Base-by-base conservation (phyloP, 2,888 invertebrate species). In the Chrysodeixis includens region DNA sequence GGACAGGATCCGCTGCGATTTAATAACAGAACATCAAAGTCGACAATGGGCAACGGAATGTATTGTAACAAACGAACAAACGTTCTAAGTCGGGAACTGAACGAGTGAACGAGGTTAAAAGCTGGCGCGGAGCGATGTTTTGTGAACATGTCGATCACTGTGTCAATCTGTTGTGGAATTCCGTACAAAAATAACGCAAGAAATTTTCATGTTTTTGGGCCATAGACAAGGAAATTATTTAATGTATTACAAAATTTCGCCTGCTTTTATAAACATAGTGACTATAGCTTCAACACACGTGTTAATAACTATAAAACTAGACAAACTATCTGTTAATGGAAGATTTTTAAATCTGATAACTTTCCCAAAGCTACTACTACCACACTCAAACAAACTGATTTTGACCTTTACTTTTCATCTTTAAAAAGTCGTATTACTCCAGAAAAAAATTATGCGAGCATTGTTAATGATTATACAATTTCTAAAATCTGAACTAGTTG, bases 101-200 rank as follows among this genome's bases (percentile, higher is more conserved):
- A 90, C 80, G 86, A 90, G 92, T 81, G 81, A 92, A 91, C 82
- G 87, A 90, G 93, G 93, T 92, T 93, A 93, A 93, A 93, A 93
- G 93, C 92, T 81, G 76, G 83, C 82, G 87, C 82, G 85, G 79
- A 89, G 68, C 86, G 85, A 89, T 91, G 90, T 91, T 92, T 90
- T 92, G 89, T 92, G 90, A 90, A 88, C 86, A 86, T 80, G 88
- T 90, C 90, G 83, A 90, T 90, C 90, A 89, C 77, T 77, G 72
- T 87, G 88, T 88, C 89, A 87, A 87, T 86, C 81, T 55, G 60
- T 62, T 67, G 54, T 52, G 59, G 73, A 79, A 70, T 72, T 79
- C 76, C 59, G 71, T 71, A 71, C 76, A 74, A 78, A 76, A 71
- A 72, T 61, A 74, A 71, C 62, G 49, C 52, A 30, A 14, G 30